A percentile compares a stretch with the other conserved stretches of the same genome.
phyloP scores from a whole-genome alignment of 1,140 invertebrate species.

The Aphelinus atriplicis region DNA sequence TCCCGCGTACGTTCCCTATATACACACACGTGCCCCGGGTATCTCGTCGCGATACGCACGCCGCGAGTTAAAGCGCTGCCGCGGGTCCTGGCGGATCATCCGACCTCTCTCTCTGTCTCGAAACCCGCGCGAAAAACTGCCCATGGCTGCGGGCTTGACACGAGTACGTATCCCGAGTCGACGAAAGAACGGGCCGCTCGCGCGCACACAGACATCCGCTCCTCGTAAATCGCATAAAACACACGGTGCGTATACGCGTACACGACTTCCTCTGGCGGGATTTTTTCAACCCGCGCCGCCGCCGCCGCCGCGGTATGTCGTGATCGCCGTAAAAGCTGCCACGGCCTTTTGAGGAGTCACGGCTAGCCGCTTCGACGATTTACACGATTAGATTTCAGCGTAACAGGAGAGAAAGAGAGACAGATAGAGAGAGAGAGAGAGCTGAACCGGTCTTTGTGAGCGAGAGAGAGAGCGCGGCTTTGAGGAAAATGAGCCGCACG shows the following conservation, averaged over 20 bases:
- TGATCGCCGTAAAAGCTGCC: not conserved
- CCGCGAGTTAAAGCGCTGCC: too few species aligned
- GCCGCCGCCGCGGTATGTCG: not conserved
- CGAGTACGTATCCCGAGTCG: too few species aligned
- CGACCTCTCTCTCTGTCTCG: not conserved
- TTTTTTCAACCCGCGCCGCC: not conserved
- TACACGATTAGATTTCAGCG: constrained; percentile 20
- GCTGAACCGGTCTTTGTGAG: not conserved
- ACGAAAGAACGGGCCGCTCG: too few species aligned
- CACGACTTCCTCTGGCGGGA: not conserved
- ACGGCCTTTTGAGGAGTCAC: constrained; percentile 24
- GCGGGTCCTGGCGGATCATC: too few species aligned
- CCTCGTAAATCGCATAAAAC: not conserved
- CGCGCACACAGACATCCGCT: too few species aligned
- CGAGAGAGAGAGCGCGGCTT: too few species aligned
- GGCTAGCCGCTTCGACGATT: not conserved
- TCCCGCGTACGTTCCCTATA: too few species aligned
- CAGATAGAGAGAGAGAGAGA: too few species aligned
- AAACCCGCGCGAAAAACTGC: not conserved
- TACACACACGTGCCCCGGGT: too few species aligned
- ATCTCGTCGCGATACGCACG: too few species aligned
- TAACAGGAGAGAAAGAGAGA: not conserved
- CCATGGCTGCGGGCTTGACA: too few species aligned
- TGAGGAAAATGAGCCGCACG: constrained; percentile 15
- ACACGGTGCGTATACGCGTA: not conserved